Evolutionary conservation across 2,888 invertebrate genomes (phyloP), one percentile per base, ranked within the genome.

Genomic region (Troides aeacus): DNA sequence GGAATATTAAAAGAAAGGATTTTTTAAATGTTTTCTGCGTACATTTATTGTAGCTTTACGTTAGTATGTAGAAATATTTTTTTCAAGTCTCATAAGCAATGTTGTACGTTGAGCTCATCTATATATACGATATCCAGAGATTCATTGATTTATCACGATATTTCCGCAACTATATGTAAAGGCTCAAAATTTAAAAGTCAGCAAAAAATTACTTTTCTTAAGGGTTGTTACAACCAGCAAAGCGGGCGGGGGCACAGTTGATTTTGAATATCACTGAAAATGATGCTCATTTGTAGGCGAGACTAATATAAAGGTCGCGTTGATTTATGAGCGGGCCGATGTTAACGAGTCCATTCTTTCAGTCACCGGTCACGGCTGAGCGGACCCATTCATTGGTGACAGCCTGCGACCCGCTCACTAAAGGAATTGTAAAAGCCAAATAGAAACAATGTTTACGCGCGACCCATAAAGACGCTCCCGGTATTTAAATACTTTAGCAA

Each of bases 321-420:
- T 72, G 73, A 73, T 73, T 72, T 72, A 73, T 71, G 72, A 72
- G 62, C 66, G 69, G 69, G 64, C 65, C 70, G 68, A 56, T 64
- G 64, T 66, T 70, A 66, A 69, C 69, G 70, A 75, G 61, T 71
- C 68, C 69, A 73, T 72, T 75, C 74, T 70, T 74, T 74, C 72
- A 72, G 74, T 75, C 53, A 70, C 73, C 66, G 72, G 70, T 69
- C 66, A 68, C 64, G 74, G 74, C 65, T 75, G 77, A 77, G 73
- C 72, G 68, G 68, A 72, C 72, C 76, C 76, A 76, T 81, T 80
- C 75, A 79, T 81, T 78, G 79, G 68, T 64, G 66, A 56, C 71
- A 70, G 73, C 73, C 73, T 75, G 76, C 71, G 69, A 72, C 76
- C 71, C 76, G 72, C 67, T 74, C 75, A 76, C 72, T 73, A 71